Evolutionary conservation across 2,888 invertebrate species (phyloP).

Genomic region (Epistrophella euchroma): DNA sequence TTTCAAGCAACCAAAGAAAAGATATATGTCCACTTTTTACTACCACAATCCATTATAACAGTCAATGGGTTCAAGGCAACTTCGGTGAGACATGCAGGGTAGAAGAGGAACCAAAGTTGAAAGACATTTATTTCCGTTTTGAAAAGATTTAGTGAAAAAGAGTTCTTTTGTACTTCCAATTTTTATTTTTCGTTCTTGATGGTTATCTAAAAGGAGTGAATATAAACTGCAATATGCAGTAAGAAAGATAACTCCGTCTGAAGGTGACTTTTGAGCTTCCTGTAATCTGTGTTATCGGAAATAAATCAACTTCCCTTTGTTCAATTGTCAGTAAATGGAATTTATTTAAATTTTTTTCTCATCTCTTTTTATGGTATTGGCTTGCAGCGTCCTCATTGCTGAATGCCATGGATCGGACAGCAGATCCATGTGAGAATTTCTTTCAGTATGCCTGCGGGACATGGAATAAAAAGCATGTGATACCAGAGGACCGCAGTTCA

Average conservation of each 20-base stretch:
- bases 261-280: conserved; percentile 44
- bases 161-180: background rate
- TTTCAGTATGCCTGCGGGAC: conserved; percentile 93
- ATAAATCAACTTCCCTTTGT: conserved; percentile 65
- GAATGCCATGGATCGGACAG: conserved; percentile 90
- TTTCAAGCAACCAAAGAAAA: conserved; percentile 32
- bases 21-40: conserved; percentile 59
- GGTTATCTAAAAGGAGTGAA: conserved; percentile 20
- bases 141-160: conserved; percentile 28
- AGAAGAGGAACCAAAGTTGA: conserved; percentile 18
- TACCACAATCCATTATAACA: conserved; percentile 66
- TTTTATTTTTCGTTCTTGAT: background rate
- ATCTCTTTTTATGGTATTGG: background rate
- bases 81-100: background rate
- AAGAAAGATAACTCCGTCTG: conserved; percentile 35
- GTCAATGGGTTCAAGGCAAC: conserved; percentile 65
- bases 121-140: conserved; percentile 68
- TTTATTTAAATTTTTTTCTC: conserved; percentile 64
- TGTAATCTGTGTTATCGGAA: conserved; percentile 59
- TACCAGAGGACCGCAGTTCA: conserved; percentile 93
- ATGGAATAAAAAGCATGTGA: conserved; percentile 93
- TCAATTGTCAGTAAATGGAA: conserved; percentile 62
- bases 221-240: conserved; percentile 53
- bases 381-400: conserved; percentile 90
- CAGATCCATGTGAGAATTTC: conserved; percentile 93